These are phyloP conservation scores for Hippocampus mohnikei DNA, from an alignment of 2,113 vertebrate genomes.

Conservation along the genomic window DNA sequence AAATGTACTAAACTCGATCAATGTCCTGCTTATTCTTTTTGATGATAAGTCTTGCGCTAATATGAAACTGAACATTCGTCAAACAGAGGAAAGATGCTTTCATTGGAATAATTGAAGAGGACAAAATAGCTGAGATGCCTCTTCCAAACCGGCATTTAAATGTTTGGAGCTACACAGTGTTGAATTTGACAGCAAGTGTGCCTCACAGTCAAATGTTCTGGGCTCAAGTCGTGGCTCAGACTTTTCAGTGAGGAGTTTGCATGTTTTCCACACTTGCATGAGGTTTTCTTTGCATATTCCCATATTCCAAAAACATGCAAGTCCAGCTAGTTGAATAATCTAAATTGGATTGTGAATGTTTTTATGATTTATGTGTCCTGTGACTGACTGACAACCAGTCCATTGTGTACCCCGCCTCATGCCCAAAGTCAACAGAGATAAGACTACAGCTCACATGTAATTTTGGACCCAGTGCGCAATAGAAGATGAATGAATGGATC, in stretches of 20 bases:
- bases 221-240: not conserved
- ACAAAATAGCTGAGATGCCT: slow-evolving; percentile 34
- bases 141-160: not conserved
- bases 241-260: not conserved
- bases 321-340: not conserved
- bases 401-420: no score
- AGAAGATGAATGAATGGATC: no score
- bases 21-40: not conserved
- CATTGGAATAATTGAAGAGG: slow-evolving; percentile 18
- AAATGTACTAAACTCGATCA: not conserved
- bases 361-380: not conserved
- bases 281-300: not conserved
- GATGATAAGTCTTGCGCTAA: not conserved
- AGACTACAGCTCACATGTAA: not conserved
- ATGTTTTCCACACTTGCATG: not conserved
- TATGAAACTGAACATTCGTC: not conserved
- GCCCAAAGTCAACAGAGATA: not conserved
- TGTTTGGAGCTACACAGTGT: no score
- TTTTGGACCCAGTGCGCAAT: no score
- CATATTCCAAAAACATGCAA: not conserved
- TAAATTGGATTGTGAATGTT: not conserved
- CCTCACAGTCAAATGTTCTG: not conserved
- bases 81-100: not conserved
- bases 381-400: no score
- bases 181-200: not conserved